Percentiles rank a stretch among this genome's conserved stretches.
Conservation (phyloP, 2,113 vertebrate genomes). For the Pseudolaguvia tuberculata region DNA sequence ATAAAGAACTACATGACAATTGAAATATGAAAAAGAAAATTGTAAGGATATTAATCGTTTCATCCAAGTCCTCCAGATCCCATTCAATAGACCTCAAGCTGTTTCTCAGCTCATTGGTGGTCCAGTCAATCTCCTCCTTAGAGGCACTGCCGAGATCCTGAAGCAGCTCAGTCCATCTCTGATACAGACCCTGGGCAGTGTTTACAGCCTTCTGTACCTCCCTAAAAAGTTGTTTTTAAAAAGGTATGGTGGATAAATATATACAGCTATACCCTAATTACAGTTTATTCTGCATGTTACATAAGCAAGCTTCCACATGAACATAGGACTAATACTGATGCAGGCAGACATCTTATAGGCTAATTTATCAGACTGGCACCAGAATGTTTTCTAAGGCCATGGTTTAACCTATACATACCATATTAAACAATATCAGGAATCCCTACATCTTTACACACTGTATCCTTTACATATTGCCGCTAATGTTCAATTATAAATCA, state of each 20-base stretch:
- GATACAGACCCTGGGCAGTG: conserved; percentile 89
- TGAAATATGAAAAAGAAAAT: conserved; percentile 8
- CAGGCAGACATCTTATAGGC: background rate
- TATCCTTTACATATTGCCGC: background rate
- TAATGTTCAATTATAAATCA: background rate
- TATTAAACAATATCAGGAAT: background rate
- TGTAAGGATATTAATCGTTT: conserved; percentile 96
- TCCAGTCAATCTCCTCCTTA: conserved; percentile 95
- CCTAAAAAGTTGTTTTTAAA: conserved; percentile 57
- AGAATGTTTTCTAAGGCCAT: too few species aligned
- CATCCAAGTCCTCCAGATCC: conserved; percentile 96
- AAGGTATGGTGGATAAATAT: background rate
- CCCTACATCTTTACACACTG: background rate
- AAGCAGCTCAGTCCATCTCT: conserved; percentile 87
- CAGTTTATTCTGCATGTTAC: background rate
- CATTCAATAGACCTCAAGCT: conserved; percentile 96
- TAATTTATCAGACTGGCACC: background rate
- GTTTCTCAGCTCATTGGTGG: conserved; percentile 95
- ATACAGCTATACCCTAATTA: background rate
- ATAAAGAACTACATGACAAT: background rate
- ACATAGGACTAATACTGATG: background rate
- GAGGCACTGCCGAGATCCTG: conserved; percentile 80
- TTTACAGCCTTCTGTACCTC: conserved; percentile 97
- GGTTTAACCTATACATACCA: background rate
- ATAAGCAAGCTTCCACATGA: background rate